These are phyloP conservation scores for Prionailurus viverrinus DNA, from an alignment of 2,113 vertebrate genomes.

Conservation along the genomic window DNA sequence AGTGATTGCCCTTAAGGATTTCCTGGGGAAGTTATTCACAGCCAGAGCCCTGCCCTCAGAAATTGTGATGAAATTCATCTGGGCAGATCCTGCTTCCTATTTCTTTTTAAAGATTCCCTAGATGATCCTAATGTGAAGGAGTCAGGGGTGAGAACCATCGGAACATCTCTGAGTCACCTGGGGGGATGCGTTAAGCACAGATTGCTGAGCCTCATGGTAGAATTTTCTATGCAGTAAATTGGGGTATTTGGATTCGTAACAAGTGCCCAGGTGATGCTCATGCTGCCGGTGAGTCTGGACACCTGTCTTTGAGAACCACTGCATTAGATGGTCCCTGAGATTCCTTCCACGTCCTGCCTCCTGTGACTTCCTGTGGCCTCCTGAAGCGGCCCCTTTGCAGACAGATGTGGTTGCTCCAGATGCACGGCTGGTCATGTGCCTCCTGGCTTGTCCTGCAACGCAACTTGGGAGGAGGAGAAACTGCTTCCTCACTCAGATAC, in stretches of 20 bases:
- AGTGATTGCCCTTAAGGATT: not conserved
- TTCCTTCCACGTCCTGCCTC: not conserved
- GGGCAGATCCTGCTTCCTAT: not conserved
- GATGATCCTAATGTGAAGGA: not conserved
- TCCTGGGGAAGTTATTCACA: not conserved
- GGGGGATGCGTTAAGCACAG: not conserved
- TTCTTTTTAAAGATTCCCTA: not conserved
- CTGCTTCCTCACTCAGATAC: not conserved
- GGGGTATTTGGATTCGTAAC: not conserved
- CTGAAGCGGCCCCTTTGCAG: not conserved
- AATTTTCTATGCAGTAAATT: not conserved
- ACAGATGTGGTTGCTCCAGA: not conserved
- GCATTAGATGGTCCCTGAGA: not conserved
- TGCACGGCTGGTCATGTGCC: accelerated
- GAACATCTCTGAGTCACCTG: not conserved
- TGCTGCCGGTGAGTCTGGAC: not conserved
- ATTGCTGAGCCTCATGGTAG: too few relatives aligned
- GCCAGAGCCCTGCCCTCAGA: not conserved
- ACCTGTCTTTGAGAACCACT: not conserved
- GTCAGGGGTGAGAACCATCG: not conserved
- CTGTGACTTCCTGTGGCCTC: not conserved
- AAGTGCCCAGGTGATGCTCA: not conserved
- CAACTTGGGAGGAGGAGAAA: not conserved
- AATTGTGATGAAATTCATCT: not conserved
- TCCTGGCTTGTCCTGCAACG: not conserved